A percentile compares a stretch with the other conserved stretches of the same genome.
These are phyloP conservation scores for Anolis carolinensis DNA, from an alignment of 2,113 vertebrate genomes.

Conservation along the genomic window DNA sequence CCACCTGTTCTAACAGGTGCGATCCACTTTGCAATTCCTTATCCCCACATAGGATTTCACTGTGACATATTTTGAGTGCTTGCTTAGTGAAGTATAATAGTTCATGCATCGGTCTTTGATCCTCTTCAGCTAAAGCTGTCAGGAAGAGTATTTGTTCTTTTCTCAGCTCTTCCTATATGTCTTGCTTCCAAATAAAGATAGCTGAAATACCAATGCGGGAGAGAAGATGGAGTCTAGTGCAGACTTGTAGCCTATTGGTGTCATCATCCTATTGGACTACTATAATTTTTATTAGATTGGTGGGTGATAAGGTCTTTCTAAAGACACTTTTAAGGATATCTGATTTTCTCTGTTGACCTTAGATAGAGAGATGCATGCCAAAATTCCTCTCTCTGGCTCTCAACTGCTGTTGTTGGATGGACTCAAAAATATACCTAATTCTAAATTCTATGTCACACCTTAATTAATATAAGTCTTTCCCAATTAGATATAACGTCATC, in stretches of 20 bases:
- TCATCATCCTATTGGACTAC: background rate
- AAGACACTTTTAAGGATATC: background rate
- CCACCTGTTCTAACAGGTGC: too few species aligned
- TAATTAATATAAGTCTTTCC: background rate
- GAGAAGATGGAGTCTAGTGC: background rate
- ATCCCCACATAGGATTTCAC: background rate
- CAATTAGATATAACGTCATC: background rate
- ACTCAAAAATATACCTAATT: background rate
- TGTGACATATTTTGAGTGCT: background rate
- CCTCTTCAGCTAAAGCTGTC: background rate
- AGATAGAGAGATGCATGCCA: too few species aligned
- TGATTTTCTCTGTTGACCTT: background rate
- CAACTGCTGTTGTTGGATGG: background rate
- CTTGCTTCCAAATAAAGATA: background rate
- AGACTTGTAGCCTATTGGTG: background rate
- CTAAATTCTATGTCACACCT: background rate
- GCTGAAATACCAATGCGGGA: background rate
- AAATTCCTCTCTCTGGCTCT: background rate
- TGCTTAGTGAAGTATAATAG: conserved; percentile 1
- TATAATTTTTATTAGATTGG: background rate
- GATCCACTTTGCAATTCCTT: background rate
- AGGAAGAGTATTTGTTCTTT: background rate
- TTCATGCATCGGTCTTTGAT: background rate
- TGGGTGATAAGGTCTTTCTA: background rate
- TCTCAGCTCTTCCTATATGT: background rate